These are phyloP conservation scores for Lucilia sericata DNA, from an alignment of 1,140 invertebrate genomes.

Conservation along the genomic window DNA sequence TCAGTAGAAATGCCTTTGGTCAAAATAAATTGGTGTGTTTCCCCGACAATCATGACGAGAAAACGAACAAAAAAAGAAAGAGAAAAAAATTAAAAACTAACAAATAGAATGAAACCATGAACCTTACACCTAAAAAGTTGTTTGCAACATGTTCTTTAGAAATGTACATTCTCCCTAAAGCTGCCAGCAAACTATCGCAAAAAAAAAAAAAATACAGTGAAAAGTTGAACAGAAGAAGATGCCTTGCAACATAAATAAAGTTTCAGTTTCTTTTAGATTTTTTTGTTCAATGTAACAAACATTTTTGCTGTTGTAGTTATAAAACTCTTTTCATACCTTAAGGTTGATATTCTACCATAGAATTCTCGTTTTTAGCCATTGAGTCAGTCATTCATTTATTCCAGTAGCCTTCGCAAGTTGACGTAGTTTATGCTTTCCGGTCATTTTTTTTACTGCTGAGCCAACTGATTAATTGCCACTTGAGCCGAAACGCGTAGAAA, in stretches of 20 bases:
- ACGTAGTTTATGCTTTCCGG: slow-evolving; percentile 33
- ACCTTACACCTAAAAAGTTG: background rate
- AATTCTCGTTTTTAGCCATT: background rate
- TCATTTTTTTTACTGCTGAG: slow-evolving; percentile 13
- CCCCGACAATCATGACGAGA: slow-evolving; percentile 11
- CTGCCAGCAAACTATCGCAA: too few relatives aligned
- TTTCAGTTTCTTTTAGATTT: background rate
- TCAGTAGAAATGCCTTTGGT: slow-evolving; percentile 32
- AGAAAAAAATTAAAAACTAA: background rate
- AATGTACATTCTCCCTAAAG: too few relatives aligned
- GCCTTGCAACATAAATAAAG: background rate
- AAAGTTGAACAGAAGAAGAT: background rate
- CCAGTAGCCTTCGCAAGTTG: background rate
- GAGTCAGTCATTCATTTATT: slow-evolving; percentile 23
- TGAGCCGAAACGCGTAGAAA: slow-evolving; percentile 24
- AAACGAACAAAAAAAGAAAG: background rate
- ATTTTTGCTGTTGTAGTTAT: background rate
- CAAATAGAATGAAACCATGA: slow-evolving; percentile 22
- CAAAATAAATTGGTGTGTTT: slow-evolving; percentile 33
- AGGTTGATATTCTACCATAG: background rate
- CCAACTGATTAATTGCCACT: slow-evolving; percentile 34
- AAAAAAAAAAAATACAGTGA: too few relatives aligned
- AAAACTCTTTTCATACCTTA: background rate
- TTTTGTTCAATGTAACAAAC: background rate
- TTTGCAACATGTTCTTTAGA: background rate